Base-by-base conservation (phyloP, 2,797 vertebrate species). In the Glyptemys insculpta region DNA sequence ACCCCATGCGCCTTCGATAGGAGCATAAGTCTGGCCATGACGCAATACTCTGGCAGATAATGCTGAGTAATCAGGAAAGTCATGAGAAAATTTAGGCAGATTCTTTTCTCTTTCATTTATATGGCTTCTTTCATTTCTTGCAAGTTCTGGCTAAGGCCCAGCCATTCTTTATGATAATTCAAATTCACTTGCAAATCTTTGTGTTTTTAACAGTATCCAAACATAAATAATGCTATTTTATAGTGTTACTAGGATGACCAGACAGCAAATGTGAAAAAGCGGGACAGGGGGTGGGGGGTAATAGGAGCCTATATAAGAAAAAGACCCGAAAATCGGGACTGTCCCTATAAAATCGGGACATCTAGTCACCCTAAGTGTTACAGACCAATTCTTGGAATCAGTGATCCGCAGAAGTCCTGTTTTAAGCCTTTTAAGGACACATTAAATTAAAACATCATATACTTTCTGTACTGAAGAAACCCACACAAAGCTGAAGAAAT, bases 401-500 rank as follows among this genome's bases (percentile, higher is more conserved):
- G 14, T 86, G 37, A 85, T 54, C 57, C 65, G 11, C 41, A 86
- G 50, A 50, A 94, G 52, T 93, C 87, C 83, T 87, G 0, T 89
- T 97, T 95, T 93, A 96, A 84, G 85, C 72, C 92, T 94, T 94
- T 21, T 37, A 65, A 54, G 93, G 92, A 91, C 86, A 86, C 37
- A 79, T 95, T 96, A 93, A 91, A 79, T 94, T 96, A 93, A 91
- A 95, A 18, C 47, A 92, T 85, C 50, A 9, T 95, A 29, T 37
- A 56, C 62, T 91, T 93, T 94, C 65, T 52, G 79, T 78, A 86
- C 56, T 27, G 68, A 94, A 95, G 85, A 91, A 92, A 95, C 56
- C 23, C 49, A 62, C 16, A 29, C 21, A 95, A 96, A 97, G 83
- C 53, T 91, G 90, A 88, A 90, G 72, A 94, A 95, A 82, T 87